phyloP scores from a whole-genome alignment of 1,140 invertebrate genomes.

The Mercenaria mercenaria region DNA sequence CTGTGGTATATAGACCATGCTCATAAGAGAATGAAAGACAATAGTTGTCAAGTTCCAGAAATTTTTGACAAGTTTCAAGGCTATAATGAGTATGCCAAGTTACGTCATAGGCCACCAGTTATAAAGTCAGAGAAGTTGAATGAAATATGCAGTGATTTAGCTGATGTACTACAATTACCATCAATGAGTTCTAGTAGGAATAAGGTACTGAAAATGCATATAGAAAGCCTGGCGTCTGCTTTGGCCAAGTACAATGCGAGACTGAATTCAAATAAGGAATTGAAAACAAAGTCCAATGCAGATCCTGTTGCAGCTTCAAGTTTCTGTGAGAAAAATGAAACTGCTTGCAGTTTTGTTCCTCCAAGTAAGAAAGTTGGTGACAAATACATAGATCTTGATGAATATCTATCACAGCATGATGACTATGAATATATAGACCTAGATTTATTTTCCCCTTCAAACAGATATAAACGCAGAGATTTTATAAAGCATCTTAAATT shows the following conservation, averaged over 20 bases:
- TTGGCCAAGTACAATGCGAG: not conserved
- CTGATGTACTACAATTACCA: not conserved
- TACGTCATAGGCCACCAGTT: not conserved
- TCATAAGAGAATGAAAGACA: not conserved
- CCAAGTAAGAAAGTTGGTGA: not conserved
- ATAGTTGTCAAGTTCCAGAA: not conserved
- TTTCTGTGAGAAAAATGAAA: not conserved
- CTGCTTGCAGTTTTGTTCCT: not conserved
- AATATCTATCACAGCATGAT: not conserved
- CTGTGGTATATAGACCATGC: slow-evolving; percentile 4
- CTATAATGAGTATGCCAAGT: not conserved
- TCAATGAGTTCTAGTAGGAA: not conserved
- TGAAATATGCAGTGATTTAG: not conserved
- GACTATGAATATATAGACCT: not conserved
- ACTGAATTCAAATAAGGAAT: not conserved
- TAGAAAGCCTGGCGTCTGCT: not conserved
- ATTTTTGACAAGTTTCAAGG: not conserved
- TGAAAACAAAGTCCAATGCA: not conserved
- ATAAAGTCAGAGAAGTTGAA: not conserved
- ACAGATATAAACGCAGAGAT: not conserved
- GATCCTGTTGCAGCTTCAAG: not conserved
- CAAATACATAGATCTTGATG: not conserved
- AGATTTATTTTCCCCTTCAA: not conserved
- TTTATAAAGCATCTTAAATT: not conserved
- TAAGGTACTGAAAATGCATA: not conserved